Base-by-base conservation (phyloP, 2,888 invertebrate genomes). In the Busseola fusca region DNA sequence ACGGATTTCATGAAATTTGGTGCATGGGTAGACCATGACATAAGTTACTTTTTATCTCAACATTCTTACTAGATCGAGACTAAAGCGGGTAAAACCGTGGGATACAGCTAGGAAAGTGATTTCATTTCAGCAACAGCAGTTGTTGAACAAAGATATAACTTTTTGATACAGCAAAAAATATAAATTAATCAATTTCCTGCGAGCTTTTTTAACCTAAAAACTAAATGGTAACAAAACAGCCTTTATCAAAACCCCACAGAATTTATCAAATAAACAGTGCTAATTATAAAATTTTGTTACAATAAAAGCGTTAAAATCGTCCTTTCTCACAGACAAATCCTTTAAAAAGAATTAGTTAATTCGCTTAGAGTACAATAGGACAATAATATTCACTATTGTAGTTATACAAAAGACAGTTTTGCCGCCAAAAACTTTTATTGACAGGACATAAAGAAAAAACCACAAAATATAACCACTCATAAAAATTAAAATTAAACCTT, bases 401-500 rank as follows among this genome's bases (percentile, higher is more conserved):
- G 63, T 73, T 42, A 37, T 67, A 91, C 87, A 91, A 91, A 84
- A 87, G 87, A 83, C 74, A 84, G 78, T 81, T 90, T 90, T 86
- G 81, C 89, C 88, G 89, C 87, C 89, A 83, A 82, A 83, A 72
- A 73, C 74, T 27, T 84, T 86, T 87, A 88, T 91, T 90, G 88
- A 88, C 88, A 85, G 76, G 83, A 84, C 84, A 80, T 75, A 80
- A 59, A 72, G 54, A 67, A 68, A 14, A 74, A 66, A 54, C 65
- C 34, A 65, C 48, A 74, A 73, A 59, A 66, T 72, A 74, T 76
- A 4, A 3, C 52, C 59, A 68, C 0, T 10, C 0, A 5, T 0
- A 1, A 0, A 48, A 64, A 25, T 34, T 0, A 0, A 66, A 64
- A 52, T 14, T 56, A 1, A 57, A 57, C 79, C 56, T 71, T 84